phyloP scores from a whole-genome alignment of 53 echinoderm and acorn worm species.

The Crossaster papposus region DNA sequence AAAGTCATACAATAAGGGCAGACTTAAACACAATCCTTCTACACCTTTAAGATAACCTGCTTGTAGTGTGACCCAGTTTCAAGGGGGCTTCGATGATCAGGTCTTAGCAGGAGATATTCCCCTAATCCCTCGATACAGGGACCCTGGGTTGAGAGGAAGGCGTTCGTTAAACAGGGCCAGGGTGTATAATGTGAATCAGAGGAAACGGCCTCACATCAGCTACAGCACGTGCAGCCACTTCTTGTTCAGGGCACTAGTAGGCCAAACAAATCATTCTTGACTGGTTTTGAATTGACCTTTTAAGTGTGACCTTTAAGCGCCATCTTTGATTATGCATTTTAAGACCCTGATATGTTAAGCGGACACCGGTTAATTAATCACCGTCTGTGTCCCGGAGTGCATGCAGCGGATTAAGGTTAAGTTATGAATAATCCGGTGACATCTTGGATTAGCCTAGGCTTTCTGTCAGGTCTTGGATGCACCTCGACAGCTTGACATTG shows the following conservation, averaged over 20 bases:
- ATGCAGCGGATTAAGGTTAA: no score
- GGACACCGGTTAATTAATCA: no score
- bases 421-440: no score
- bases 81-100: neutral
- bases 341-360: no score
- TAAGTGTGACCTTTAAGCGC: neutral
- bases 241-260: neutral
- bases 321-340: no score
- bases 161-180: constrained; percentile 15
- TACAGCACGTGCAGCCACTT: neutral
- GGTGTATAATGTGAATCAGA: constrained; percentile 48
- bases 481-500: no score
- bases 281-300: neutral
- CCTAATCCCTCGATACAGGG: constrained; percentile 11
- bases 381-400: no score
- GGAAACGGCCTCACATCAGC: constrained; percentile 23
- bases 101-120: constrained; percentile 26
- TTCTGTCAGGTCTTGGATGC: no score
- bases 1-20: neutral
- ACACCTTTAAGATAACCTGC: constrained; percentile 24
- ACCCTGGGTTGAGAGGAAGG: constrained; percentile 32
- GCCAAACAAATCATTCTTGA: neutral
- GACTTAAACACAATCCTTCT: neutral
- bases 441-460: no score
- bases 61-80: neutral